These are phyloP conservation scores for Sabellastarte sp. DNA, from an alignment of 2,888 invertebrate genomes.

Conservation along the genomic window DNA sequence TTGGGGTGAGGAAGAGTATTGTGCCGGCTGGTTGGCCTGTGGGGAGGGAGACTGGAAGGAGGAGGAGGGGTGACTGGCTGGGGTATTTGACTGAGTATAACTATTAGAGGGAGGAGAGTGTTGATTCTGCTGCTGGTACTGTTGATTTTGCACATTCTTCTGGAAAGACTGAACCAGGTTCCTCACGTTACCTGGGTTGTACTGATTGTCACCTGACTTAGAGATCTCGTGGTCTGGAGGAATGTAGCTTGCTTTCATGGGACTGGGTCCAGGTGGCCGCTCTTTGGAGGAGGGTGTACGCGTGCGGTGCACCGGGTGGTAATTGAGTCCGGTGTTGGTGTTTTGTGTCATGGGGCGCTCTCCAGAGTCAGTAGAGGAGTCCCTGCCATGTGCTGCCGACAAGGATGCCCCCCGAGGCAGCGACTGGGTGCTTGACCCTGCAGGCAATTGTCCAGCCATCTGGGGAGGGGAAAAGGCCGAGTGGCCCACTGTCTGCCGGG, in stretches of 20 bases:
- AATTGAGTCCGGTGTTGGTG: neutral
- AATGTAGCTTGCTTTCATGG: neutral
- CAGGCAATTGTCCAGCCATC: neutral
- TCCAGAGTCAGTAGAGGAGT: neutral
- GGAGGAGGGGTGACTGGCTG: neutral
- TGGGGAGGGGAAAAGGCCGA: neutral
- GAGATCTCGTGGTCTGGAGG: neutral
- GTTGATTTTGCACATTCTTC: constrained; percentile 3
- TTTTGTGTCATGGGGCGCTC: neutral
- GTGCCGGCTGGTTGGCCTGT: too few species aligned
- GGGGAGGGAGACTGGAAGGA: neutral
- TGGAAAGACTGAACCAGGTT: constrained; percentile 17
- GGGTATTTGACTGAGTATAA: too few species aligned
- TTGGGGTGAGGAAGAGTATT: too few species aligned
- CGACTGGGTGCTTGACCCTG: neutral
- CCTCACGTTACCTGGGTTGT: constrained; percentile 21
- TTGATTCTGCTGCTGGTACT: constrained; percentile 6
- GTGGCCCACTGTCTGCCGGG: neutral
- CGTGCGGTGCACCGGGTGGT: too few species aligned
- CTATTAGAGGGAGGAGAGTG: neutral
- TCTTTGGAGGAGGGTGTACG: neutral
- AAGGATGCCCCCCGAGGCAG: neutral
- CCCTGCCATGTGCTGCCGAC: neutral
- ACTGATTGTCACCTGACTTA: neutral
- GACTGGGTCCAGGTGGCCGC: neutral